Conservation (phyloP, 1,140 invertebrate species). For the Drosophila bocqueti region DNA sequence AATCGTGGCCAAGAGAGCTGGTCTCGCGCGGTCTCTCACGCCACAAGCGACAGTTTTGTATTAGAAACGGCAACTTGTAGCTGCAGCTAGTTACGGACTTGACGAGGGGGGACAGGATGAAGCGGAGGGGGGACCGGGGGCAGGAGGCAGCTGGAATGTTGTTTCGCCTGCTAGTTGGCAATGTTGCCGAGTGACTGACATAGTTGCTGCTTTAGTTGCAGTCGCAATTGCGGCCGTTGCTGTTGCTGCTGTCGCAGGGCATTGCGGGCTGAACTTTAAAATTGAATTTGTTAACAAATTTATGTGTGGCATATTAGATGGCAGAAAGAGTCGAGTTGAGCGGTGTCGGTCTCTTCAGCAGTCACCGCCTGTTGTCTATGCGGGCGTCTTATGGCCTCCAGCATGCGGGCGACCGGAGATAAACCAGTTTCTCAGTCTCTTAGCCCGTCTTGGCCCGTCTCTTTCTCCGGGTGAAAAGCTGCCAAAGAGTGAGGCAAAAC, state of each 20-base stretch:
- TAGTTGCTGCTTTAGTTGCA: constrained; percentile 64
- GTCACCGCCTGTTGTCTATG: constrained; percentile 34
- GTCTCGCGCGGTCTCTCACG: constrained; percentile 64
- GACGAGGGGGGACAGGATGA: constrained; percentile 19
- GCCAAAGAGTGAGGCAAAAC: constrained; percentile 66
- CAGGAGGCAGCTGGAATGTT: constrained; percentile 73
- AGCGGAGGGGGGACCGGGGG: constrained; percentile 2
- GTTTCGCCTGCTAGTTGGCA: constrained; percentile 75
- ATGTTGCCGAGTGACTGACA: constrained; percentile 80
- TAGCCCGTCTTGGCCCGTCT: constrained; percentile 2
- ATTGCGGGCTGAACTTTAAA: constrained; percentile 65
- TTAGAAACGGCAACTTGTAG: constrained; percentile 81
- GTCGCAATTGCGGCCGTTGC: constrained; percentile 39
- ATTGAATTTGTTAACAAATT: constrained; percentile 74
- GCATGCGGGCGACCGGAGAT: constrained; percentile 58
- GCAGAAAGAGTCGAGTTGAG: constrained; percentile 30
- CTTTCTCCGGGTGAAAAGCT: constrained; percentile 54
- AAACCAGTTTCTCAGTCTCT: constrained; percentile 62
- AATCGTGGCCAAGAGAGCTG: constrained; percentile 42
- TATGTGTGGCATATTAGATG: constrained; percentile 69
- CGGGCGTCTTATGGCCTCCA: constrained; percentile 53
- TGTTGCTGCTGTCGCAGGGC: constrained; percentile 49
- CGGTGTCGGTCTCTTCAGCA: constrained; percentile 2
- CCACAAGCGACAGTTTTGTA: constrained; percentile 81
- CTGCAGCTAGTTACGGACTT: constrained; percentile 75